These are phyloP conservation scores for Meiosimyza decipiens DNA, from an alignment of 2,888 invertebrate species.

Conservation along the genomic window DNA sequence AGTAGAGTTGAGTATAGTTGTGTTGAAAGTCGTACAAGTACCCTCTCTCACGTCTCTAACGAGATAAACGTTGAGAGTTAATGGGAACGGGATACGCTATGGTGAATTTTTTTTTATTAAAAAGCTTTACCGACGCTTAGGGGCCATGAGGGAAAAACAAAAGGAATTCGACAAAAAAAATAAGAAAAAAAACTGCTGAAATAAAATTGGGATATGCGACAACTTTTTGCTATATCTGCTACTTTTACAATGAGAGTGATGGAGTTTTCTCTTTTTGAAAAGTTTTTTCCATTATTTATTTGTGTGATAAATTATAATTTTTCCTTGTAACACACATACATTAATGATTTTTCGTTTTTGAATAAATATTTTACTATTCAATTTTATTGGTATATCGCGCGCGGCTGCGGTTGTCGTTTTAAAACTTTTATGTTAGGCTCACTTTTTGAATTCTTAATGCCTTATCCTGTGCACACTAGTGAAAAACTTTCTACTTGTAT, in stretches of 20 bases:
- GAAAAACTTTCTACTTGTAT: constrained; percentile 20
- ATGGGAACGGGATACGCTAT: constrained; percentile 28
- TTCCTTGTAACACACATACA: constrained; percentile 17
- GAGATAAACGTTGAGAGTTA: not conserved
- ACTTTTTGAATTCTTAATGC: not conserved
- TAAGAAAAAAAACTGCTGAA: not conserved
- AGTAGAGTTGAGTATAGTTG: too few relatives aligned
- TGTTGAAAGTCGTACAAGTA: not conserved
- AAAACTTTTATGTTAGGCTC: not conserved
- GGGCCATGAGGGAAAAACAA: not conserved
- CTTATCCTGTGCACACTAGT: constrained; percentile 6
- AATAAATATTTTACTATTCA: not conserved
- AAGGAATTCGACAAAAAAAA: not conserved
- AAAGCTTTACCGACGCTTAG: not conserved
- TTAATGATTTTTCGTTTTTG: not conserved
- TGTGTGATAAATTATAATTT: constrained; percentile 26
- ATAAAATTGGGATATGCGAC: constrained; percentile 33
- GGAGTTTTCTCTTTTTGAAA: not conserved
- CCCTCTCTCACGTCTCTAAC: not conserved
- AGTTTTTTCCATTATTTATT: constrained; percentile 21
- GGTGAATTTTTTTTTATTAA: constrained; percentile 19
- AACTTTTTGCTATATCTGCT: not conserved
- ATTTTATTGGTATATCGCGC: not conserved
- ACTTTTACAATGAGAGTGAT: too few relatives aligned
- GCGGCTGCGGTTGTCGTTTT: not conserved